A percentile compares a stretch with the other conserved stretches of the same genome.
phyloP scores from a whole-genome alignment of 2,888 invertebrate species.

The Abscondita cerata region DNA sequence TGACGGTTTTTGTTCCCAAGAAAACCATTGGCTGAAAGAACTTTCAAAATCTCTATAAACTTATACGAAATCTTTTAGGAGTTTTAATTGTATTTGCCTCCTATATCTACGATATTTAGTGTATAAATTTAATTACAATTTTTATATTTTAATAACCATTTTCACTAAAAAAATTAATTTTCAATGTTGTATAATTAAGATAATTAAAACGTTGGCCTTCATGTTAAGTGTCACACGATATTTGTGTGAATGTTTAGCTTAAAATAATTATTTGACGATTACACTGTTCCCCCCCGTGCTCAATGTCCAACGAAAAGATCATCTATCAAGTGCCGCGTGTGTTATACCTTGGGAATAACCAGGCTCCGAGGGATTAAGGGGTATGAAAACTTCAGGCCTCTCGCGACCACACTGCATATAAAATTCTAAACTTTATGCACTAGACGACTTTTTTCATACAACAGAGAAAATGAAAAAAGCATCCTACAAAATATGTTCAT shows the following conservation, averaged over 20 bases:
- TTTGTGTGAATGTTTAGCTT: conserved; percentile 41
- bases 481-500: conserved; percentile 13
- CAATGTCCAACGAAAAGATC: conserved; percentile 33
- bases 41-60: too few species aligned
- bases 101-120: too few species aligned
- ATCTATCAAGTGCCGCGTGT: conserved; percentile 39
- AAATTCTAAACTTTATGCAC: conserved; percentile 35
- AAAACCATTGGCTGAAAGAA: too few species aligned
- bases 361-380: conserved; percentile 37
- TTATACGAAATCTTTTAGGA: too few species aligned
- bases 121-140: too few species aligned
- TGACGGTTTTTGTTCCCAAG: too few species aligned
- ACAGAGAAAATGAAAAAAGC: conserved; percentile 24
- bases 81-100: too few species aligned
- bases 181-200: too few species aligned
- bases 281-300: conserved; percentile 33
- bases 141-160: too few species aligned
- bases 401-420: conserved; percentile 28
- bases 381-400: conserved; percentile 30
- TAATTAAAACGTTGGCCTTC: too few species aligned
- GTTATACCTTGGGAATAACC: conserved; percentile 35
- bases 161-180: too few species aligned
- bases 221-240: conserved; percentile 29
- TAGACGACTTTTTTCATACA: conserved; percentile 25
- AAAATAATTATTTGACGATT: conserved; percentile 43